Evolutionary conservation across 2,113 vertebrate genomes (phyloP).

Genomic region (Ptychochromis oligacanthus): DNA sequence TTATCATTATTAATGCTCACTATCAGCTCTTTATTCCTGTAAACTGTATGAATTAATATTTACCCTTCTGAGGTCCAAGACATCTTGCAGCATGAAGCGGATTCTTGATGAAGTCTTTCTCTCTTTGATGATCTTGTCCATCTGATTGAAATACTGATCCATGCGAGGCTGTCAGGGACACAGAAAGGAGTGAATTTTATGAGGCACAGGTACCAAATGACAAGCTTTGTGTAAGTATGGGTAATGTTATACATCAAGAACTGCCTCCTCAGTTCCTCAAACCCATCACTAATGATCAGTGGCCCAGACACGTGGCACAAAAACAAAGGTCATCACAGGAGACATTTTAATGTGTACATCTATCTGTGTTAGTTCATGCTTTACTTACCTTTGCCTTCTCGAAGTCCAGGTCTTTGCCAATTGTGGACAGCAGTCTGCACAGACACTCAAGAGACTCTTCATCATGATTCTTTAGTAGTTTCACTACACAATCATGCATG

Average conservation of each 20-base stretch:
- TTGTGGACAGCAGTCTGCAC: conserved; percentile 94
- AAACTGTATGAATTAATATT: neutral
- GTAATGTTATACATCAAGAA: neutral
- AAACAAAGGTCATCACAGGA: conserved; percentile 28
- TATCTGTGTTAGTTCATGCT: neutral
- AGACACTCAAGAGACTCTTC: conserved; percentile 97
- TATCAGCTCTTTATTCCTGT: neutral
- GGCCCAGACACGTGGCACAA: conserved; percentile 56
- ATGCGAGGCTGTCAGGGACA: conserved; percentile 86
- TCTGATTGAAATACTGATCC: conserved; percentile 98
- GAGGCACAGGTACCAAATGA: neutral
- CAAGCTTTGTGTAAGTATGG: neutral
- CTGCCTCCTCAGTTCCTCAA: conserved; percentile 37
- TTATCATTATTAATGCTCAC: neutral
- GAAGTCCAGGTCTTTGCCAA: conserved; percentile 98
- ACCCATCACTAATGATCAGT: conserved; percentile 48
- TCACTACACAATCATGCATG: conserved; percentile 98
- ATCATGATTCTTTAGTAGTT: conserved; percentile 97
- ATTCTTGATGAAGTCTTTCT: conserved; percentile 96
- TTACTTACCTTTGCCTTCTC: conserved; percentile 90
- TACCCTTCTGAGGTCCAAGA: conserved; percentile 92
- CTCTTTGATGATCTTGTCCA: conserved; percentile 98
- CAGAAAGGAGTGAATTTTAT: neutral
- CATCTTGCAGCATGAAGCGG: conserved; percentile 97
- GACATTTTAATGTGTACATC: neutral